Percentiles rank a stretch among this genome's conserved stretches.
phyloP scores from a whole-genome alignment of 2,797 vertebrate species.

The Tapera naevia region DNA sequence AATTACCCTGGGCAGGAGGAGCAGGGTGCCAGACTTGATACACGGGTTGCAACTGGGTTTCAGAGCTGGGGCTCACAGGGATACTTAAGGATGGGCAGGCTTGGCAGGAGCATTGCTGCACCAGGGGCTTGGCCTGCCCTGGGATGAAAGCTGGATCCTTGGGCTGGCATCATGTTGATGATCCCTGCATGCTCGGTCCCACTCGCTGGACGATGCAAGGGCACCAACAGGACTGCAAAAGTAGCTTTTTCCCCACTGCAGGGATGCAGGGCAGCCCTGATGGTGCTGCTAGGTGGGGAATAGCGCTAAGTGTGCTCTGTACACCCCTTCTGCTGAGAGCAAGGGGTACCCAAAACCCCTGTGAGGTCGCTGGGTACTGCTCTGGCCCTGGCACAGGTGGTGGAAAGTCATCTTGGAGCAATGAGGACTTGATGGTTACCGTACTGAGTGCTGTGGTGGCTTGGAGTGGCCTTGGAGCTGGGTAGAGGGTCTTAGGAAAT shows the following conservation, averaged over 20 bases:
- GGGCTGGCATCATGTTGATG: background rate
- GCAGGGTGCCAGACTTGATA: background rate
- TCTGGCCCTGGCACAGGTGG: background rate
- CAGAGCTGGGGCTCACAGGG: background rate
- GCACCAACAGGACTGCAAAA: background rate
- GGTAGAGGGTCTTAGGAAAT: background rate
- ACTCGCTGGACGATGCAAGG: fast-evolving
- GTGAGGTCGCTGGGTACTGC: fast-evolving
- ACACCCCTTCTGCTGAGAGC: background rate
- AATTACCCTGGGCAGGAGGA: slow-evolving; percentile 10
- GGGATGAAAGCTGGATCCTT: fast-evolving
- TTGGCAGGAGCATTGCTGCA: background rate
- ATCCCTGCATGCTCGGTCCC: fast-evolving
- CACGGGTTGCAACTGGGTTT: background rate
- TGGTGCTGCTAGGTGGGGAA: background rate
- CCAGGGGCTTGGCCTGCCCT: background rate
- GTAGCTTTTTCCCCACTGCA: background rate
- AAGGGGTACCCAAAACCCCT: fast-evolving
- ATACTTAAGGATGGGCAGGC: background rate
- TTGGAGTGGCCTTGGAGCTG: background rate
- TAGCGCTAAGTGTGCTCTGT: background rate
- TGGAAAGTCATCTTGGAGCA: background rate
- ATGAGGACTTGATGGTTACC: background rate
- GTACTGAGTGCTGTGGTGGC: background rate
- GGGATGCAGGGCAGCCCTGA: background rate